These are phyloP conservation scores for Meloe dianella DNA, from an alignment of 2,888 invertebrate species.

Conservation along the genomic window DNA sequence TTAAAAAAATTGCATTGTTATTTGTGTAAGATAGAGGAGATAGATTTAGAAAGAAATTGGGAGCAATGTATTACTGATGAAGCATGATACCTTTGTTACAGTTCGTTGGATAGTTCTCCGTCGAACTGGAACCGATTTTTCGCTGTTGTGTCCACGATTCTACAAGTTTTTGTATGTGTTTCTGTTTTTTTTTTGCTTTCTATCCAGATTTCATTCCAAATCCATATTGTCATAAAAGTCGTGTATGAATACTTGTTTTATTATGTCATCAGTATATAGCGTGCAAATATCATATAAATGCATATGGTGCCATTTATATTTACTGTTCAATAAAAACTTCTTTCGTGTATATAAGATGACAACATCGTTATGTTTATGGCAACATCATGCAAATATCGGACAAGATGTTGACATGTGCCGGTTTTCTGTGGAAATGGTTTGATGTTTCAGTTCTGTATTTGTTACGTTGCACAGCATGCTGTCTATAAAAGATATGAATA, in stretches of 20 bases:
- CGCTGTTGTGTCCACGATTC: neutral
- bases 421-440: conserved; percentile 31
- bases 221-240: too few relatives aligned
- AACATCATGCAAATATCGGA: conserved; percentile 43
- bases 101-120: neutral
- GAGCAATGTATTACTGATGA: conserved; percentile 10
- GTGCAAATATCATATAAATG: conserved; percentile 42
- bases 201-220: neutral
- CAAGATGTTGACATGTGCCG: conserved; percentile 48
- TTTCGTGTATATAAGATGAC: conserved; percentile 31
- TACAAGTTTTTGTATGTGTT: too few relatives aligned
- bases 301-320: conserved; percentile 40
- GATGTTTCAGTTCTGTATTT: conserved; percentile 27
- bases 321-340: conserved; percentile 45
- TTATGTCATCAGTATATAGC: conserved; percentile 25
- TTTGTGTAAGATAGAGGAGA: conserved; percentile 20
- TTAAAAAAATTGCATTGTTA: neutral
- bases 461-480: conserved; percentile 29
- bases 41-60: conserved; percentile 1
- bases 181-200: neutral
- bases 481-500: conserved; percentile 41
- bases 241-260: too few relatives aligned
- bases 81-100: conserved; percentile 12
- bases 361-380: conserved; percentile 41
- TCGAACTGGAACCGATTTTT: conserved; percentile 9